Conservation (phyloP, 2,113 vertebrate genomes). For the Melanocharis versteri region DNA sequence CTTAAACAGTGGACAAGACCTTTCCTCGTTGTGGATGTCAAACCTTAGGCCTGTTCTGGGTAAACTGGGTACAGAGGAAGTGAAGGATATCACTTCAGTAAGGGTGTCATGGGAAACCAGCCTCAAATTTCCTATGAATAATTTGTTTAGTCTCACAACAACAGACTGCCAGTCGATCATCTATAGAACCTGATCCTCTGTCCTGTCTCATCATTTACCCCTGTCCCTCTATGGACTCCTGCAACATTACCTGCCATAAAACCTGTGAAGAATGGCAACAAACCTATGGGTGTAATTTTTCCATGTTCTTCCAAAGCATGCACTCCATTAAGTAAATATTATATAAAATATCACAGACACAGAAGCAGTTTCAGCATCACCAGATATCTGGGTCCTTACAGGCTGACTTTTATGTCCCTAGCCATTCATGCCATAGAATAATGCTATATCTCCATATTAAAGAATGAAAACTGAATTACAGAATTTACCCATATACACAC, state of each 20-base stretch:
- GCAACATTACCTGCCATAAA: not conserved
- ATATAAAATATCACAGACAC: not conserved
- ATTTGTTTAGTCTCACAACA: conserved; percentile 6
- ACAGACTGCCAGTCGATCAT: not conserved
- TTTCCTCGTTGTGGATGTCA: not conserved
- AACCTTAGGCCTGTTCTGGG: not conserved
- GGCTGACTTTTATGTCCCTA: not conserved
- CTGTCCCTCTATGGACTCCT: not conserved
- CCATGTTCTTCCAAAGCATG: not conserved
- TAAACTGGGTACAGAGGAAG: not conserved
- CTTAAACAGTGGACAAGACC: not conserved
- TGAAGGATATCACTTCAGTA: not conserved
- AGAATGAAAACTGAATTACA: not conserved
- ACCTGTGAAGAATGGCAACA: not conserved
- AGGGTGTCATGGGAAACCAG: not conserved
- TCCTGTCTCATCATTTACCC: not conserved
- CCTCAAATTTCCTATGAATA: not conserved
- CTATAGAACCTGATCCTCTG: not conserved
- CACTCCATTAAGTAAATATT: not conserved
- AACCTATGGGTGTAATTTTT: not conserved
- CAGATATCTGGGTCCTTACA: not conserved
- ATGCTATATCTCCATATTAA: not conserved
- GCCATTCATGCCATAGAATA: not conserved
- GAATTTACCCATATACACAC: not conserved
- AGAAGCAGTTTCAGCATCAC: not conserved